Base-by-base conservation (phyloP, 2,888 invertebrate genomes). In the Bibio marci region DNA sequence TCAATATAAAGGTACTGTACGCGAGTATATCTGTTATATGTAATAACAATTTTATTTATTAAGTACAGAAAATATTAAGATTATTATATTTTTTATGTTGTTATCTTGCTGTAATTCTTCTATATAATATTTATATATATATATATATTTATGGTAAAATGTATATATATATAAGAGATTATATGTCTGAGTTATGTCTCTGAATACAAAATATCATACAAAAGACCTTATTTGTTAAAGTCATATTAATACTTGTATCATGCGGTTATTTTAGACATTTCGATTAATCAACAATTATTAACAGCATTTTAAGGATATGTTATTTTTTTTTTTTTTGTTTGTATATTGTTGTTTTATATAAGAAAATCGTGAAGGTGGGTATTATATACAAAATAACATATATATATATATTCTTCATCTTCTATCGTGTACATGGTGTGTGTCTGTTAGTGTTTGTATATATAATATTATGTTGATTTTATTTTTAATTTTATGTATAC, bases 281-380 rank as follows among this genome's bases (percentile, higher is more conserved):
- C 56, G 56, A 58, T 57, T 58, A 59, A 59, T 59, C 58, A 58
- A 55, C 55, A 55, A 50, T 57, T 58, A 57, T 58, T 58, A 58
- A 55, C 51, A 49, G 52, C 56, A 54, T 52, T 55, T 48, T 38
- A 39, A 50, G 51, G 48, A 56, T 56, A 57, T 57, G 31, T 17
- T 31, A 15, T 17, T 31, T 14, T 14, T 15, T 30, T 30, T 30
- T 4, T 7, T 30, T n/a, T 30, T 30, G 12, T 30, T n/a, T n/a
- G n/a, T n/a, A n/a, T 30, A 14, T 30, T 30, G 30, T 11, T 30
- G 12, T 30, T 7, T 31, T 13, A 8, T 18, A 7, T 18, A 17
- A 33, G 19, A 7, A 33, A 33, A 33, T 10, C 18, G 18, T 18
- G 17, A 33, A 33, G 33, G 33, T 33, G 33, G 33, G 33, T 18